Base-by-base conservation (phyloP, 2,797 vertebrate species). In the Remorina albescens region DNA sequence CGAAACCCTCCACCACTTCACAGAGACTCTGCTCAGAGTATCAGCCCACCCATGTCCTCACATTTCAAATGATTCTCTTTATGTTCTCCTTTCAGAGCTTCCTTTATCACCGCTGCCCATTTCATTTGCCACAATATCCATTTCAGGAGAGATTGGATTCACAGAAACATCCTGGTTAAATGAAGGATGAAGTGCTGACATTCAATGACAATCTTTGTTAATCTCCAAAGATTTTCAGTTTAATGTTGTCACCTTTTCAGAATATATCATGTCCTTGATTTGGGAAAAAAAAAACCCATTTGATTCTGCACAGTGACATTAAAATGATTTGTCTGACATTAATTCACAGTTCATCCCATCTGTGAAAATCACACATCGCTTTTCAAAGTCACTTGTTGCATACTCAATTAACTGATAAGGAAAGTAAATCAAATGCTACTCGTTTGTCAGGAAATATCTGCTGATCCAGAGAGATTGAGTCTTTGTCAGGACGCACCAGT, bases 341-440 rank as follows among this genome's bases (percentile, higher is more conserved):
- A n/a, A 37, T 23, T 39, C 44, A 18, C 46, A 54, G 42, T 59
- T 76, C 34, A 50, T 37, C 44, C n/a, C 21, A 44, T 58, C 47
- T 58, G 21, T 44, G 55, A 72, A n/a, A 46, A 63, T 59, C 0
- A 28, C n/a, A 50, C 10, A 36, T 19, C 6, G 30, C 50, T 55
- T 69, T 34, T 47, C 32, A 67, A 81, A 73, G 55, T 74, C 64
- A 70, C 44, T 41, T 64, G 12, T 58, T 42, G 59, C 59, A 54
- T 15, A 74, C 80, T 55, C 57, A 76, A 77, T 87, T 83, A 84
- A 86, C 60, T 71, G 80, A 90, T 86, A 79, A 73, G 69, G 56
- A 55, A 63, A 47, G 60, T 39, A 18, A 82, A 69, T 28, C 9
- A 23, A 6, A 44, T 30, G 5, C 63, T 44, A 60, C 63, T 36